Evolutionary conservation across 2,113 vertebrate species (phyloP).

Genomic region (Paradisaea rubra): DNA sequence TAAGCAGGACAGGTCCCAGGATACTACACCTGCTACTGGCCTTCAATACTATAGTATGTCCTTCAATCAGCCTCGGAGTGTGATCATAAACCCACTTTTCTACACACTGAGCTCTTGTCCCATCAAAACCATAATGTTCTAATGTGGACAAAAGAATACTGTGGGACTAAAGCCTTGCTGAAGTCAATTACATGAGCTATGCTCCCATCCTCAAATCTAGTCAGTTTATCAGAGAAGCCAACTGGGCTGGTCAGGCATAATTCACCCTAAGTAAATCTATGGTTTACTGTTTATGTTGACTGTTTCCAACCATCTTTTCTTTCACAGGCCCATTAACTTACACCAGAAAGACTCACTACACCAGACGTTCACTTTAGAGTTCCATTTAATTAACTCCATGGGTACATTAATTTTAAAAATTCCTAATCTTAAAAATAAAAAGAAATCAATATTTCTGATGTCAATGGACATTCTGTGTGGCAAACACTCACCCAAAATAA

Average conservation of each 20-base stretch:
- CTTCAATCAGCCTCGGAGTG: background rate
- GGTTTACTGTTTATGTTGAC: background rate
- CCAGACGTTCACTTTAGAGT: rapidly evolving
- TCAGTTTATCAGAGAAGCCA: background rate
- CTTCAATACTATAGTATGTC: background rate
- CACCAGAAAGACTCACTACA: background rate
- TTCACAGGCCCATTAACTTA: background rate
- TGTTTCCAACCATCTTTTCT: background rate
- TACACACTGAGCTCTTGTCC: background rate
- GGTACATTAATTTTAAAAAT: background rate
- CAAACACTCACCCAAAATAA: background rate
- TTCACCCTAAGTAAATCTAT: background rate
- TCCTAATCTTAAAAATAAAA: background rate
- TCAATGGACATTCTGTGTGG: background rate
- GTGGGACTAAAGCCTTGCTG: background rate
- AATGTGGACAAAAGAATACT: background rate
- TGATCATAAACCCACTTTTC: background rate
- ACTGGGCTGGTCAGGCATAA: background rate
- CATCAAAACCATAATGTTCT: background rate
- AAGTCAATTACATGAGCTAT: background rate
- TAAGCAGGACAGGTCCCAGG: background rate
- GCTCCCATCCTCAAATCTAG: background rate
- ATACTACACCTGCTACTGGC: background rate
- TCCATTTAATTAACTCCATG: background rate
- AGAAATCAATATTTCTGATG: background rate